A percentile compares a stretch with the other conserved stretches of the same genome.
Conservation (phyloP, 2,797 vertebrate genomes). For the Paratrypauchen microcephalus region DNA sequence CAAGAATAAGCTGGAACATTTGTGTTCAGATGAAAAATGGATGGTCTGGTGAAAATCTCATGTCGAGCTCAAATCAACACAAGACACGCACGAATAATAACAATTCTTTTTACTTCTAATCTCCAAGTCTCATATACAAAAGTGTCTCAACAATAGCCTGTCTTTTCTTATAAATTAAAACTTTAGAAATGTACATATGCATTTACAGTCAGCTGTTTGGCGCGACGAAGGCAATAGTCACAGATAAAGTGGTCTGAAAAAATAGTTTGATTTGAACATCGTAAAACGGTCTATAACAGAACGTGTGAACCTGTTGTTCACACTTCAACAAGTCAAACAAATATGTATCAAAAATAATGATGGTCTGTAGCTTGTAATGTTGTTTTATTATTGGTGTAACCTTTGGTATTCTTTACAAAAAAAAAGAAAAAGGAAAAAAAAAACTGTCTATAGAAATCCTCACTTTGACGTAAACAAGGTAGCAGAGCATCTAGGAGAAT, state of each 20-base stretch:
- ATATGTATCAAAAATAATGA: conserved; percentile 5
- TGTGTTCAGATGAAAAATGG: conserved; percentile 34
- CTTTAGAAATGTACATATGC: conserved; percentile 57
- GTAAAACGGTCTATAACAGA: conserved; percentile 65
- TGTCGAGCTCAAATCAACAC: conserved; percentile 21
- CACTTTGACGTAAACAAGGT: conserved; percentile 19
- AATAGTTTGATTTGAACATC: conserved; percentile 20
- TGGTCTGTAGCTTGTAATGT: conserved; percentile 9
- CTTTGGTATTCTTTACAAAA: conserved; percentile 25
- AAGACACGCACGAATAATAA: conserved; percentile 46
- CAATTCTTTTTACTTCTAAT: conserved; percentile 58
- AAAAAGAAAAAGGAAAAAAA: background rate
- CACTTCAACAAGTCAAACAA: conserved; percentile 16
- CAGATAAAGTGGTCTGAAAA: conserved; percentile 33
- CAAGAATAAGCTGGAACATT: conserved; percentile 15
- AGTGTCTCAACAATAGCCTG: conserved; percentile 54
- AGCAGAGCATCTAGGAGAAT: background rate
- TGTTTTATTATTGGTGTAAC: conserved; percentile 28
- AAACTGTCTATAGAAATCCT: background rate
- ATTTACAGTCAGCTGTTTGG: conserved; percentile 33
- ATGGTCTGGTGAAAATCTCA: conserved; percentile 15
- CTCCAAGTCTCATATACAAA: conserved; percentile 68
- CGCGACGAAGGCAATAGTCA: conserved; percentile 24
- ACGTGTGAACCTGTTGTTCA: conserved; percentile 4
- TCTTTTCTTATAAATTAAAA: conserved; percentile 69